Evolutionary conservation across 2,888 invertebrate species (phyloP).

Genomic region (Cyclophora punctaria): DNA sequence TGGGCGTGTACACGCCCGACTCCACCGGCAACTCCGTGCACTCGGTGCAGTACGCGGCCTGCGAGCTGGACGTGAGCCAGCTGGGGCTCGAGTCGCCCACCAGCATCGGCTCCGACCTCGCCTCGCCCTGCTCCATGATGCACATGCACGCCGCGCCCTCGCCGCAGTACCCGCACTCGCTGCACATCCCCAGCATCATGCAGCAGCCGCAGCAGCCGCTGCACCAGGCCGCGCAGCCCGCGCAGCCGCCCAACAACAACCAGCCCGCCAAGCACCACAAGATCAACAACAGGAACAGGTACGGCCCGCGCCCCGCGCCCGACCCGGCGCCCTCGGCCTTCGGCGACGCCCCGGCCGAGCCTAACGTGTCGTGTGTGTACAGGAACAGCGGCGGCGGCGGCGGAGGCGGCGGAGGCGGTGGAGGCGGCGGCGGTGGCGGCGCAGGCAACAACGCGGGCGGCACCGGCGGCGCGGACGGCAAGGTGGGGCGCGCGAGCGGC

Average conservation of each 20-base stretch:
- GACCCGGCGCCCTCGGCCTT: no score
- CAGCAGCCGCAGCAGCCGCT: constrained; percentile 41
- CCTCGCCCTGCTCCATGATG: constrained; percentile 85
- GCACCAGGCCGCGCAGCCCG: constrained; percentile 67
- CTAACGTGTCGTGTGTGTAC: background rate
- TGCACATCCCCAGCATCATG: constrained; percentile 70
- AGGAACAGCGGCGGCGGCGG: constrained; percentile 31
- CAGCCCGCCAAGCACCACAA: constrained; percentile 68
- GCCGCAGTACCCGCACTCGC: constrained; percentile 77
- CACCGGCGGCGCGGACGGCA: constrained; percentile 18
- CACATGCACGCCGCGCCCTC: constrained; percentile 66
- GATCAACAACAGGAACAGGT: constrained; percentile 67
- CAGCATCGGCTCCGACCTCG: constrained; percentile 89
- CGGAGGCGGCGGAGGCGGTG: constrained; percentile 17
- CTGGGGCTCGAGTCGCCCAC: constrained; percentile 91
- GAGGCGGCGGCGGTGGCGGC: constrained; percentile 29
- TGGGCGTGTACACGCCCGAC: constrained; percentile 91
- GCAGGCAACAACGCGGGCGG: constrained; percentile 14
- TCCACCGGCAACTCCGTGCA: constrained; percentile 89
- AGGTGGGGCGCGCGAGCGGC: constrained; percentile 29
- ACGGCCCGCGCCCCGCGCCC: background rate
- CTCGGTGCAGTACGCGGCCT: constrained; percentile 84
- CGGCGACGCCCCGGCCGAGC: no score
- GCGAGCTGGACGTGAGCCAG: constrained; percentile 88
- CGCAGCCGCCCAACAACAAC: constrained; percentile 52